These are phyloP conservation scores for Rhynchophorus ferrugineus DNA, from an alignment of 1,140 invertebrate species.

Conservation along the genomic window DNA sequence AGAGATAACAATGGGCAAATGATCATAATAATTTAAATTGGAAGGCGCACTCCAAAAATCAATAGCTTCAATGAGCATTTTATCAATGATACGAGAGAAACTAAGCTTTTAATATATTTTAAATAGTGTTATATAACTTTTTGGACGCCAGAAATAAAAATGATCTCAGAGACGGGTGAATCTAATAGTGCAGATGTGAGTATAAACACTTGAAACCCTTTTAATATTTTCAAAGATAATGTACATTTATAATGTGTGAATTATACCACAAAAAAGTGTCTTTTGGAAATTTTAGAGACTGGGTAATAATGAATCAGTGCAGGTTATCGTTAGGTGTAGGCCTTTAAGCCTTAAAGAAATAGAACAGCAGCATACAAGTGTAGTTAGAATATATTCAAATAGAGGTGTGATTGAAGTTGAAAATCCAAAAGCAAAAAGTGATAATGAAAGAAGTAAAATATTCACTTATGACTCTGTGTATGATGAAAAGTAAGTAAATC, in stretches of 20 bases:
- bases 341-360: conserved; percentile 81
- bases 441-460: conserved; percentile 56
- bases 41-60: conserved; percentile 22
- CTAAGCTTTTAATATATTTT: conserved; percentile 4
- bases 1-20: conserved; percentile 19
- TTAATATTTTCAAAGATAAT: no score
- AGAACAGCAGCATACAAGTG: conserved; percentile 59
- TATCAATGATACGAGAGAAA: conserved; percentile 16
- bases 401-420: conserved; percentile 60
- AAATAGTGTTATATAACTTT: conserved; percentile 21
- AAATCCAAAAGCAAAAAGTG: conserved; percentile 50
- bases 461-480: conserved; percentile 95
- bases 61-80: conserved; percentile 16
- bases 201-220: conserved; percentile 5
- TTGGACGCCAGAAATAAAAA: conserved; percentile 20
- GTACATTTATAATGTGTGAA: no score
- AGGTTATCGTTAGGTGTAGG: conserved; percentile 85
- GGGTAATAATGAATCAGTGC: conserved; percentile 74
- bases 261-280: no score
- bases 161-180: conserved; percentile 22
- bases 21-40: conserved; percentile 26
- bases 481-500: conserved; percentile 61
- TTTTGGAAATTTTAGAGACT: conserved; percentile 19
- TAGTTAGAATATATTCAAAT: conserved; percentile 58
- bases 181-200: conserved; percentile 23